phyloP scores from a whole-genome alignment of 2,888 invertebrate genomes.

The Anticlea derivata region DNA sequence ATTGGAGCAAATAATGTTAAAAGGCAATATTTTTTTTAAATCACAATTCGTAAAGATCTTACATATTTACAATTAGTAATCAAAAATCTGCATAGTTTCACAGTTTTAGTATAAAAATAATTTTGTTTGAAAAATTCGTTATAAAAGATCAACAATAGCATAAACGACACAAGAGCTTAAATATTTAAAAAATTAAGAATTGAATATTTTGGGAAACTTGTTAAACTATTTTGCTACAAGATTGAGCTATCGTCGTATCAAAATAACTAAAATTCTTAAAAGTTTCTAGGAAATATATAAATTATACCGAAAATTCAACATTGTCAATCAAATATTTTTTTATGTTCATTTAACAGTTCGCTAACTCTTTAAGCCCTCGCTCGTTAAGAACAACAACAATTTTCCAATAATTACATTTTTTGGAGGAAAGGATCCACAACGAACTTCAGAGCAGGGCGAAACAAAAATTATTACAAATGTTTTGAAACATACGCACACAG shows the following conservation, averaged over 20 bases:
- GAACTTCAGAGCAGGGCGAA: slow-evolving; percentile 20
- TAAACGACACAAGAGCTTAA: slow-evolving; percentile 24
- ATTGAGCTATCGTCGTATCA: slow-evolving; percentile 17
- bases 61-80: slow-evolving; percentile 63
- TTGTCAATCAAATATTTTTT: slow-evolving; percentile 4
- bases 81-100: slow-evolving; percentile 21
- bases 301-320: slow-evolving; percentile 7
- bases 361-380: background rate
- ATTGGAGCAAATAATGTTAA: slow-evolving; percentile 31
- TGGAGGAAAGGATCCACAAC: slow-evolving; percentile 25
- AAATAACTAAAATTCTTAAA: slow-evolving; percentile 7
- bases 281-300: background rate
- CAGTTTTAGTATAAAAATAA: slow-evolving; percentile 29
- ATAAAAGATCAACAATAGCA: slow-evolving; percentile 29
- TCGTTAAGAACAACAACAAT: slow-evolving; percentile 19
- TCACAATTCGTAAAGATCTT: slow-evolving; percentile 62
- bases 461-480: slow-evolving; percentile 15
- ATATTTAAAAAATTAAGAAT: slow-evolving; percentile 20
- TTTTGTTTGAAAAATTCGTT: slow-evolving; percentile 29
- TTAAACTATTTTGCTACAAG: slow-evolving; percentile 11
- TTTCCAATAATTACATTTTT: slow-evolving; percentile 25
- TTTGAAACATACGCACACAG: background rate
- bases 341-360: slow-evolving; percentile 1
- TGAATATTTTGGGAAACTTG: slow-evolving; percentile 16
- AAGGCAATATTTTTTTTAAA: slow-evolving; percentile 51